These are phyloP conservation scores for Emmelina monodactyla DNA, from an alignment of 2,888 invertebrate species.

Conservation along the genomic window DNA sequence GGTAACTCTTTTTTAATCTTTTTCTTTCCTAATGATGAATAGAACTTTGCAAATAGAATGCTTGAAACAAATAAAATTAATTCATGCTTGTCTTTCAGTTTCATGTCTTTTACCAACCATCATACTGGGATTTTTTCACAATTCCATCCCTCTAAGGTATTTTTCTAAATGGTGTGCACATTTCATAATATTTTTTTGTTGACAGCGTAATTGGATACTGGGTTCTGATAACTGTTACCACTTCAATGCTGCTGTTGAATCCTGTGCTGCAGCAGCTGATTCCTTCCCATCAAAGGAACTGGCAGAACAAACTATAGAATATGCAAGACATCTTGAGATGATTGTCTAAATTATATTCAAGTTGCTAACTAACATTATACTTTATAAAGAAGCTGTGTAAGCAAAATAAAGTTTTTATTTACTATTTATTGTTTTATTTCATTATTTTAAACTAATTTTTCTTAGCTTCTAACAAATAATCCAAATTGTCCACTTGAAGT, in stretches of 20 bases:
- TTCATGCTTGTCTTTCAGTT: too few relatives aligned
- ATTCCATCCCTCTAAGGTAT: too few relatives aligned
- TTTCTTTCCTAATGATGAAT: too few relatives aligned
- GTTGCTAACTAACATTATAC: too few relatives aligned
- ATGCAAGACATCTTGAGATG: constrained; percentile 98
- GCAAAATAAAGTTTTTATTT: too few relatives aligned
- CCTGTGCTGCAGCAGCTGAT: constrained; percentile 70
- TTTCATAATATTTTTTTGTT: too few relatives aligned
- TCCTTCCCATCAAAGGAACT: constrained; percentile 86
- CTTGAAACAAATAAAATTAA: too few relatives aligned
- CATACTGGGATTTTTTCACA: too few relatives aligned
- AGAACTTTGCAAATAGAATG: too few relatives aligned
- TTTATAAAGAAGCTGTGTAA: too few relatives aligned
- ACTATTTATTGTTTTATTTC: not conserved
- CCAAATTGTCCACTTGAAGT: constrained; percentile 29
- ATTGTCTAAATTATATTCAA: constrained; percentile 76
- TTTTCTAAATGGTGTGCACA: too few relatives aligned
- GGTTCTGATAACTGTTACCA: constrained; percentile 81
- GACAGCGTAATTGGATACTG: constrained; percentile 84
- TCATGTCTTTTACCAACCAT: too few relatives aligned
- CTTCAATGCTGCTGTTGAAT: constrained; percentile 75
- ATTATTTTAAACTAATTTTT: not conserved
- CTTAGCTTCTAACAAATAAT: constrained; percentile 17
- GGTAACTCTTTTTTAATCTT: constrained; percentile 60
- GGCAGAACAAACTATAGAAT: constrained; percentile 93